Evolutionary conservation across 2,797 vertebrate species (phyloP), one percentile per base, ranked within the genome.

Genomic region (Oreonectes daqikongensis): DNA sequence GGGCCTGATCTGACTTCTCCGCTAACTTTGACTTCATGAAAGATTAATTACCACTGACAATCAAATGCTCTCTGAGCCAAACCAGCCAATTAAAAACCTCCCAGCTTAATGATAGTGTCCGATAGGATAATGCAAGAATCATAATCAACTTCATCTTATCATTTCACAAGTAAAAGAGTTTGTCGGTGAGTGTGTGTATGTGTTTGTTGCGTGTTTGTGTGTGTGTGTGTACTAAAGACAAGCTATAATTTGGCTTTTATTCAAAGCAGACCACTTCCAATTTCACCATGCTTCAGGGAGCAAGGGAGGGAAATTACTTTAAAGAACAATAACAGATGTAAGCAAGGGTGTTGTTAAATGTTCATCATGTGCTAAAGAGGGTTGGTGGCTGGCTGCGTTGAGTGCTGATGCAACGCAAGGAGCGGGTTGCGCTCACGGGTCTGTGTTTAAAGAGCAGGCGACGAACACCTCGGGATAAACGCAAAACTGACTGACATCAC

Each of bases 31-130:
- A 73, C 81, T 59, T 26, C 63, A 79, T 81, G 60, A 80, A 75
- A 81, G 78, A 82, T 84, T 81, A 78, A 86, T 81, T 83, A 82
- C 75, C 60, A 66, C 61, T 20, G 38, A 81, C 65, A 78, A 69
- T 81, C 81, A 77, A 77, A 78, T 69, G 71, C 73, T 78, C 65
- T 81, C 76, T 50, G 69, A 73, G 75, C 77, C 76, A 79, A 80
- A 71, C 79, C 79, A 82, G 72, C 60, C 77, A 82, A 82, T 86
- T 83, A 83, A 66, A 71, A 77, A 71, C 48, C 67, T 60, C 35
- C 71, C 63, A 40, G 70, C 71, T 74, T 84, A 84, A 84, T 82
- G 79, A 84, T 77, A 69, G 73, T 32, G 60, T 80, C 79, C 69
- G 77, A 79, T 75, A 72, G 42, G 64, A 80, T 78, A 81, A 79